A percentile compares a stretch with the other conserved stretches of the same genome.
These are phyloP conservation scores for Lacanobia wlatinum DNA, from an alignment of 2,888 invertebrate species.

Conservation along the genomic window DNA sequence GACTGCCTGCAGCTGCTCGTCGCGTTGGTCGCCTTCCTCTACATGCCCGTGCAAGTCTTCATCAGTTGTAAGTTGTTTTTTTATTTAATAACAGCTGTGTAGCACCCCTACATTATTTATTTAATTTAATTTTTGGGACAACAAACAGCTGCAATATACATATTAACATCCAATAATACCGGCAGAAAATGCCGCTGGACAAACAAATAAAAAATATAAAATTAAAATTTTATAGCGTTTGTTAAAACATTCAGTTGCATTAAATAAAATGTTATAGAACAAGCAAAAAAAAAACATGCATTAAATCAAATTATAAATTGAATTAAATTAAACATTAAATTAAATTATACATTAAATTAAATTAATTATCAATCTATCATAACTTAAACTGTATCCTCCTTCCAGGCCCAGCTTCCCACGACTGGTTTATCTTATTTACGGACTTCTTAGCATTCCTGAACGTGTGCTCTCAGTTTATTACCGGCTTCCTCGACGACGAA, in stretches of 20 bases:
- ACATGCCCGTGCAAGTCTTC: conserved; percentile 79
- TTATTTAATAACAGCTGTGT: background rate
- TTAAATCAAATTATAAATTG: too few species aligned
- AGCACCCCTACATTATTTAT: background rate
- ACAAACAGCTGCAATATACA: too few species aligned
- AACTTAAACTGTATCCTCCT: conserved; percentile 12
- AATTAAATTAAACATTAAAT: too few species aligned
- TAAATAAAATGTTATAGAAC: too few species aligned
- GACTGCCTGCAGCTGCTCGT: conserved; percentile 67
- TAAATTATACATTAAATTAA: too few species aligned
- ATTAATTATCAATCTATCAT: conserved; percentile 2
- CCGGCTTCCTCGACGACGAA: conserved; percentile 78
- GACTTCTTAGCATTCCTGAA: conserved; percentile 75
- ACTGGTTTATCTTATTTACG: conserved; percentile 72
- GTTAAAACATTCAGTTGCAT: too few species aligned
- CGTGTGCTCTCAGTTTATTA: conserved; percentile 75
- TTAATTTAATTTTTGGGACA: too few species aligned
- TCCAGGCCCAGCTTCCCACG: conserved; percentile 74
- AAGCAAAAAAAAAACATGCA: too few species aligned
- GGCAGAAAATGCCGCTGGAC: too few species aligned
- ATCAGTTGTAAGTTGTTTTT: conserved; percentile 69
- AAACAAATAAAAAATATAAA: too few species aligned
- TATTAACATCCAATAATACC: too few species aligned
- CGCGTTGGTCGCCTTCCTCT: conserved; percentile 66
- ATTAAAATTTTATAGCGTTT: too few species aligned